These are phyloP conservation scores for Cydia fagiglandana DNA, from an alignment of 1,140 invertebrate genomes.

Conservation along the genomic window DNA sequence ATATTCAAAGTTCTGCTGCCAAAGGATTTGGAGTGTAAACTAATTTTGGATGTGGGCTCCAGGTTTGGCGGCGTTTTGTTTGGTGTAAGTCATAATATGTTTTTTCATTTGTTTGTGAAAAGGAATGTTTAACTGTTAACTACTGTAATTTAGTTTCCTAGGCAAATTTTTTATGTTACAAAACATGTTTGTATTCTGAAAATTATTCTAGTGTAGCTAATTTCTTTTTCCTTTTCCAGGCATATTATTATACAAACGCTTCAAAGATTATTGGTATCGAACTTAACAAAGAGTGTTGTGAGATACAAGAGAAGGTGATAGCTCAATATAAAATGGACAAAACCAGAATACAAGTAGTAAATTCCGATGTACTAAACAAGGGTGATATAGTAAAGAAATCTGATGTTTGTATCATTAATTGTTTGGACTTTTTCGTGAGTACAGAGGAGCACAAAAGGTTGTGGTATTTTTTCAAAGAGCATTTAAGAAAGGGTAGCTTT, in stretches of 20 bases:
- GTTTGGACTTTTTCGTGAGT: constrained; percentile 84
- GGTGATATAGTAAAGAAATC: constrained; percentile 78
- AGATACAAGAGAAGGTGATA: constrained; percentile 82
- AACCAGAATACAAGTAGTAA: constrained; percentile 80
- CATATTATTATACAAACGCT: constrained; percentile 82
- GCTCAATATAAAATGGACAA: constrained; percentile 79
- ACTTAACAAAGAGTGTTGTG: constrained; percentile 84
- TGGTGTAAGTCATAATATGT: constrained; percentile 77
- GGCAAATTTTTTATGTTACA: too few relatives aligned
- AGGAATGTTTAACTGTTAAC: too few relatives aligned
- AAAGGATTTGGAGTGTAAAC: constrained; percentile 80
- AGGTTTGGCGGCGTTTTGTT: constrained; percentile 85
- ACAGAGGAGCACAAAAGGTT: constrained; percentile 79
- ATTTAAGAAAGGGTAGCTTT: constrained; percentile 80
- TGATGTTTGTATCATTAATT: constrained; percentile 83
- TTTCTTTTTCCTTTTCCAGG: constrained; percentile 66
- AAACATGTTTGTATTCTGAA: background rate
- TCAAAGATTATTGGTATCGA: constrained; percentile 84
- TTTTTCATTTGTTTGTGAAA: too few relatives aligned
- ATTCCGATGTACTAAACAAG: constrained; percentile 80
- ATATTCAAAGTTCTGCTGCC: constrained; percentile 83
- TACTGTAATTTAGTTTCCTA: background rate
- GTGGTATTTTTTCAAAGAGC: constrained; percentile 81
- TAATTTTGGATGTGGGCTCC: constrained; percentile 85
- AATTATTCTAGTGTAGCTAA: background rate